phyloP scores from a whole-genome alignment of 2,888 invertebrate species.

The Tillus elongatus region DNA sequence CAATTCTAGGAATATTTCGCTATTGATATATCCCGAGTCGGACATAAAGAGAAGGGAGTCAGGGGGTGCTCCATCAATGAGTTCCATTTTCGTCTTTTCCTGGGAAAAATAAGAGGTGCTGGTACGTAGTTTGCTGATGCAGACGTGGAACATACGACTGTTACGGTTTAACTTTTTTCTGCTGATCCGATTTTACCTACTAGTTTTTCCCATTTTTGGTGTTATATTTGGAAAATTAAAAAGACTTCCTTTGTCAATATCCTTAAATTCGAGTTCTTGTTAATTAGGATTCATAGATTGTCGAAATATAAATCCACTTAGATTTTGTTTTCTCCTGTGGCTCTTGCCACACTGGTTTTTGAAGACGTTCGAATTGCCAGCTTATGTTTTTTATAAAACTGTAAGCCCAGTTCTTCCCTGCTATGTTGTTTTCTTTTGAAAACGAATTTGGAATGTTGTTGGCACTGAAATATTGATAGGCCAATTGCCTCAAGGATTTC shows the following conservation, averaged over 20 bases:
- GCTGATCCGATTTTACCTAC: neutral
- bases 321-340: neutral
- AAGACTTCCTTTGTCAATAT: too few species aligned
- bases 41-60: slow-evolving; percentile 2
- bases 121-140: slow-evolving; percentile 1
- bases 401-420: neutral
- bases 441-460: slow-evolving; percentile 3
- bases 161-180: slow-evolving; percentile 3
- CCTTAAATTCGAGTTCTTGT: too few species aligned
- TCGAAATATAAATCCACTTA: neutral
- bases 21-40: slow-evolving; percentile 2
- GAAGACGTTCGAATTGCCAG: slow-evolving; percentile 1
- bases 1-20: neutral
- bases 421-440: neutral
- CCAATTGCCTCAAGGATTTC: slow-evolving; percentile 1
- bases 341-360: slow-evolving; percentile 1
- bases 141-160: slow-evolving; percentile 2
- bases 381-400: neutral
- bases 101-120: neutral
- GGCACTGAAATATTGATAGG: neutral
- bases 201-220: slow-evolving; percentile 2
- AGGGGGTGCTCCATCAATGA: slow-evolving; percentile 4
- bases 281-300: neutral
- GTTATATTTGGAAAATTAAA: neutral
- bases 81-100: slow-evolving; percentile 3